Conservation (phyloP, 2,113 vertebrate genomes). For the Spilogale gracilis region DNA sequence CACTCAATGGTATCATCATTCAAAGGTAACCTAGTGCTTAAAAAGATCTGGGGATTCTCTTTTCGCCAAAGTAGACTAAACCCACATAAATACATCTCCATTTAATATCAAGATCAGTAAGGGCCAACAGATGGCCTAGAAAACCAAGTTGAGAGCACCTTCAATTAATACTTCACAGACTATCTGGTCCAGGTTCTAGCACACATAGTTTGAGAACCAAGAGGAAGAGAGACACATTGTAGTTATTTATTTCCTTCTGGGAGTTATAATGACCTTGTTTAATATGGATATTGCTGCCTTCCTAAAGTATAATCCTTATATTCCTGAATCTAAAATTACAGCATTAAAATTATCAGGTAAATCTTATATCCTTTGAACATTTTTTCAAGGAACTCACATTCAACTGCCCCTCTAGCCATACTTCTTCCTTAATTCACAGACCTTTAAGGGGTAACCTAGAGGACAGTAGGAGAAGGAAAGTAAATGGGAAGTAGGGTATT, state of each 20-base stretch:
- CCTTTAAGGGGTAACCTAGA: neutral
- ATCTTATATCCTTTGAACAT: neutral
- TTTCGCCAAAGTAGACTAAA: neutral
- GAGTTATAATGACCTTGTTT: neutral
- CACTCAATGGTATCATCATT: neutral
- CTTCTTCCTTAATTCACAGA: neutral
- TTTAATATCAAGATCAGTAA: neutral
- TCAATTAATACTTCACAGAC: conserved; percentile 19
- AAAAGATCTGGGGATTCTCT: conserved; percentile 8
- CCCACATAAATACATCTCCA: neutral
- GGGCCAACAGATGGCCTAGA: neutral
- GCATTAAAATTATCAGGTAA: neutral
- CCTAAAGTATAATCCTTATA: neutral
- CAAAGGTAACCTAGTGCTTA: conserved; percentile 14
- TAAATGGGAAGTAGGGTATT: too few species aligned
- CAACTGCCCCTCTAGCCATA: neutral
- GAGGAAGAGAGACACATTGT: neutral
- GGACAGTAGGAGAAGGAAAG: too few species aligned
- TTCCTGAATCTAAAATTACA: neutral
- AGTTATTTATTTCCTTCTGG: neutral
- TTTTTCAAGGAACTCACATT: neutral
- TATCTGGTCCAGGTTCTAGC: neutral
- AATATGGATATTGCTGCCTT: neutral
- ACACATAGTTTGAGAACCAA: neutral
- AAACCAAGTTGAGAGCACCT: neutral